Evolutionary conservation across 2,888 invertebrate genomes (phyloP).

Genomic region (Tortrix viridana): DNA sequence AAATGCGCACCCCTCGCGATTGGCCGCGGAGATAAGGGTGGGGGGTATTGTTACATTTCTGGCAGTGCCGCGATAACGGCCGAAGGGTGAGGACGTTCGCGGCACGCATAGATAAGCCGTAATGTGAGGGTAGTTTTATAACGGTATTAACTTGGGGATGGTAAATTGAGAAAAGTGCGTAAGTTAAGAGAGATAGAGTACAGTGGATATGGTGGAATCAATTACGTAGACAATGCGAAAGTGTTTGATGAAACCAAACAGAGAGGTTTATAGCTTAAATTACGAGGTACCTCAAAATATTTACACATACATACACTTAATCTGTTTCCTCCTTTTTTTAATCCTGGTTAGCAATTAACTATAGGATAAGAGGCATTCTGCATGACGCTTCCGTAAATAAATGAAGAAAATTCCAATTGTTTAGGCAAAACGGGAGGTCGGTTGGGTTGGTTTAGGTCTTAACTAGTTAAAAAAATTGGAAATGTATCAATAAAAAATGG

Average conservation of each 20-base stretch:
- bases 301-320: too few species aligned
- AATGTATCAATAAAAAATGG: too few species aligned
- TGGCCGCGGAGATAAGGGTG: slow-evolving; percentile 69
- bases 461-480: too few species aligned
- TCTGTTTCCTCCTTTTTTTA: too few species aligned
- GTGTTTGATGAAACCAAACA: neutral
- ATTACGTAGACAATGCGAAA: slow-evolving; percentile 20
- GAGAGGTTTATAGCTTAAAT: too few species aligned
- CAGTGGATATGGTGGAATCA: slow-evolving; percentile 21
- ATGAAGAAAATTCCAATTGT: too few species aligned
- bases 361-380: too few species aligned
- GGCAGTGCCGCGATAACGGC: slow-evolving; percentile 73
- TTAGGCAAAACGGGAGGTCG: too few species aligned
- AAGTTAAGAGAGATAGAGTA: slow-evolving; percentile 31
- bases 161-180: slow-evolving; percentile 32
- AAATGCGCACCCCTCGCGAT: slow-evolving; percentile 63
- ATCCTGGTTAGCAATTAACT: too few species aligned
- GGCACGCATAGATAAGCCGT: slow-evolving; percentile 71
- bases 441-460: too few species aligned
- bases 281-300: too few species aligned
- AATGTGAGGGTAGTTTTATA: slow-evolving; percentile 62
- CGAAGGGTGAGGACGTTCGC: slow-evolving; percentile 73
- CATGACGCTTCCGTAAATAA: too few species aligned
- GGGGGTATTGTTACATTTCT: slow-evolving; percentile 76
- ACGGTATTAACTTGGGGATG: slow-evolving; percentile 50